Base-by-base conservation (phyloP, 1,140 invertebrate species). In the Neomicropteryx cornuta region DNA sequence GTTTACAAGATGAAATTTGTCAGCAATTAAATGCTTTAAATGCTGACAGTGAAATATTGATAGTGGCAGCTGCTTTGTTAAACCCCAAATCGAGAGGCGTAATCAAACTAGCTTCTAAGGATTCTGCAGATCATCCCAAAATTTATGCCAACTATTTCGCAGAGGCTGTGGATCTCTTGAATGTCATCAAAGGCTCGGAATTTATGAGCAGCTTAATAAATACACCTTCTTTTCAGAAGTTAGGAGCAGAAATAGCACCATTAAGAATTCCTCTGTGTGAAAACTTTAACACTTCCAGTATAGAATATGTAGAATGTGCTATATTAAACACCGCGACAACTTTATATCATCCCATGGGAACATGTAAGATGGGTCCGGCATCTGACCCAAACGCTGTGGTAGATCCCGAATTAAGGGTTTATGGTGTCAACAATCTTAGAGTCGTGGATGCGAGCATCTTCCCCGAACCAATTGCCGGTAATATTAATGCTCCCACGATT, bases 291-390 rank as follows among this genome's bases (percentile, higher is more conserved):
- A 50, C 46, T 32, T 40, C 44, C 13, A 42, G 46, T 0, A 43
- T 52, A 28, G 44, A 51, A 3, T 63, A 62, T 43, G 63, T 60
- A 54, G 42, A 44, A 18, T 71, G 68, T n/a, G n/a, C n/a, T n/a
- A 49, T 70, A 2, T 53, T 66, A 16, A 60, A 63, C 14, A 46
- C 72, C 0, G 70, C 72, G 1, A 52, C 63, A 2, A 72, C 67
- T 0, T 47, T 77, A 3, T 71, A 73, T 41, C 76, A 79, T 50
- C 72, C 73, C 24, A 57, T 69, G 2, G 74, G 73, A 1, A 79
- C 79, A 0, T 79, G 76, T 46, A 76, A 74, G 47, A 83, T 83
- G 79, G 79, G 77, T 3, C 60, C 62, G 1, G 41, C 35, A 8
- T 49, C 41, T 1, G 75, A 79, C 49, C 50, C 58, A 0, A 52